Conservation (phyloP, 1,140 invertebrate genomes). For the Asobara japonica region DNA sequence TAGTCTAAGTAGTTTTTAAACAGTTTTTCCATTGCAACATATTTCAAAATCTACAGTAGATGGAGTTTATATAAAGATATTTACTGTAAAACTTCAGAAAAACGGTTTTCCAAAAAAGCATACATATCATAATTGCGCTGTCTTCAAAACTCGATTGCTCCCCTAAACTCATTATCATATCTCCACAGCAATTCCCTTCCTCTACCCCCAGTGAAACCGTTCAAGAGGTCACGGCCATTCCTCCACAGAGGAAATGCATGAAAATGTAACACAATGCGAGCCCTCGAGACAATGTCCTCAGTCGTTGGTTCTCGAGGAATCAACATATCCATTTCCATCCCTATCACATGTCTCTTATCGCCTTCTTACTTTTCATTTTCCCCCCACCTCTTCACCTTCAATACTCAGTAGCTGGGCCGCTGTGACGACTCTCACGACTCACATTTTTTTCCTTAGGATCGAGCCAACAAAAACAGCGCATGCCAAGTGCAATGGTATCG, state of each 20-base stretch:
- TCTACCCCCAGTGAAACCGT: neutral
- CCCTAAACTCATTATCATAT: too few relatives aligned
- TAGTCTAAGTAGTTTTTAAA: too few relatives aligned
- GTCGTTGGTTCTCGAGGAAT: neutral
- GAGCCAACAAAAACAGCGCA: neutral
- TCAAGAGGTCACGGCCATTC: neutral
- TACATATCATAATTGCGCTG: too few relatives aligned
- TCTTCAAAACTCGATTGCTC: too few relatives aligned
- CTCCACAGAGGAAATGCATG: neutral
- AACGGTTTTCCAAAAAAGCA: too few relatives aligned
- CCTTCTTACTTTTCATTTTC: neutral
- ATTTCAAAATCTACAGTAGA: too few relatives aligned
- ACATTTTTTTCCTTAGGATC: neutral
- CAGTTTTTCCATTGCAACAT: too few relatives aligned
- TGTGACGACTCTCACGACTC: constrained; percentile 5
- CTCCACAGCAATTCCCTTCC: neutral
- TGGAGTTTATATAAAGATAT: too few relatives aligned
- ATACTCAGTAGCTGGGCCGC: neutral
- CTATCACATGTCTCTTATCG: constrained; percentile 3
- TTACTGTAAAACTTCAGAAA: too few relatives aligned
- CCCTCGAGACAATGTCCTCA: neutral
- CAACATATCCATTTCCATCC: neutral
- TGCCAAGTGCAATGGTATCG: neutral
- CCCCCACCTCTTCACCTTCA: neutral
- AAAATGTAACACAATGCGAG: neutral